Evolutionary conservation across 2,113 vertebrate genomes (phyloP), one percentile per base, ranked within the genome.

Genomic region (Dasypus novemcinctus): DNA sequence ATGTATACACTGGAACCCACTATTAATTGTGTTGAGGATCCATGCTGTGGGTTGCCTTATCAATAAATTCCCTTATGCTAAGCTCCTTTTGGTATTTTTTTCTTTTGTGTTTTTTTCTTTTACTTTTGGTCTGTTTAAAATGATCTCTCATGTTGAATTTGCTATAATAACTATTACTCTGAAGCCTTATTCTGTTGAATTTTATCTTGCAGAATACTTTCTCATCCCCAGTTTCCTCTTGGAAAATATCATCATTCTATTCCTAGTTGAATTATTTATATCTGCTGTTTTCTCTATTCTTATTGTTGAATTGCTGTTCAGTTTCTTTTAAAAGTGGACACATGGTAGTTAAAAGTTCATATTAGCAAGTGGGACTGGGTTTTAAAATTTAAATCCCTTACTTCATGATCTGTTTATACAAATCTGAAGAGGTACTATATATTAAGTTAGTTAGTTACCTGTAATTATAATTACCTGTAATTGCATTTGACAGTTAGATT

Each of bases 271-370:
- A 61, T 84, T 71, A 59, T 76, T 85, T 82, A 29, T 80, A 66
- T 64, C 59, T 85, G 49, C 18, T 33, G 2, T 46, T 5, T 84
- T 95, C 23, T 94, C 41, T 80, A 0, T 33, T 90, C 29, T 54
- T 68, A 41, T 31, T 80, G 61, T 89, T 86, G 87, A 92, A 54
- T 75, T 81, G 27, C 61, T 94, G n/a, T 21, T 76, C 71, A 64
- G 57, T 57, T 90, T 92, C n/a, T 86, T 82, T 90, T 85, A 88
- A 81, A 95, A 88, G 71, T 88, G 86, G 88, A 87, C 21, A 43
- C 90, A 38, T 94, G 61, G 27, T 64, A 41, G 31, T 54, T 80
- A 72, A 80, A 63, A 38, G 29, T 90, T 96, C 49, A 95, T 33
- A 79, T 96, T 88, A 95, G 52, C 61, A 88, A 43, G 23, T 63